Conservation (phyloP, 2,888 invertebrate species). For the Drosophila mimica region DNA sequence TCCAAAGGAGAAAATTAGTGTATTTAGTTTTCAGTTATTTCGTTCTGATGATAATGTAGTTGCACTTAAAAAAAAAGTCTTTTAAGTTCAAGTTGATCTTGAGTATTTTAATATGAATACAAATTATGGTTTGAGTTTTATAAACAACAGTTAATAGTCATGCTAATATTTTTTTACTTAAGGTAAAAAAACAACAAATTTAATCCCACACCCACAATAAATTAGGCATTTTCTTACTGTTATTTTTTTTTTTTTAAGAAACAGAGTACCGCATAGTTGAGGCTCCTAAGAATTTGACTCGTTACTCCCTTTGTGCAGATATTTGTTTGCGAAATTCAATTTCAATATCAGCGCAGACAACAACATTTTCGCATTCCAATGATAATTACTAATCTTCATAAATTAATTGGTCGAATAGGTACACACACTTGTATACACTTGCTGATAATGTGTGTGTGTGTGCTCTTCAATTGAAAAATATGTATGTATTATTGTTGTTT, state of each 20-base stretch:
- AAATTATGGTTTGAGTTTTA: background rate
- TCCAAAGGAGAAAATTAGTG: background rate
- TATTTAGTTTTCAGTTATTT: background rate
- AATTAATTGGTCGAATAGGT: conserved; percentile 68
- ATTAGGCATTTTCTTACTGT: background rate
- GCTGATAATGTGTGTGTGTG: conserved; percentile 31
- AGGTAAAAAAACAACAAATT: background rate
- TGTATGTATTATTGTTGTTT: conserved; percentile 49
- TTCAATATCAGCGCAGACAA: conserved; percentile 73
- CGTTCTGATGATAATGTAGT: background rate
- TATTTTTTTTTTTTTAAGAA: background rate
- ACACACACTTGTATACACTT: conserved; percentile 17
- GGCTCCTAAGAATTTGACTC: background rate
- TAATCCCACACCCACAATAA: background rate
- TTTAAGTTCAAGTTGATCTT: background rate
- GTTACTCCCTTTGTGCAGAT: conserved; percentile 15
- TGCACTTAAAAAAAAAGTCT: background rate
- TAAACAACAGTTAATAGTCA: background rate
- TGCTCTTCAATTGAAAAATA: conserved; percentile 60
- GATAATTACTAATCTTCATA: conserved; percentile 78
- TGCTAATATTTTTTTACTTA: background rate
- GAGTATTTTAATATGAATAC: background rate
- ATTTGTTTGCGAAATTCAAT: conserved; percentile 72
- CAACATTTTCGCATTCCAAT: conserved; percentile 76
- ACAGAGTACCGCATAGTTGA: conserved; percentile 1